Evolutionary conservation across 2,888 invertebrate genomes (phyloP), one percentile per base, ranked within the genome.

Genomic region (Cecidostiba fungosa): DNA sequence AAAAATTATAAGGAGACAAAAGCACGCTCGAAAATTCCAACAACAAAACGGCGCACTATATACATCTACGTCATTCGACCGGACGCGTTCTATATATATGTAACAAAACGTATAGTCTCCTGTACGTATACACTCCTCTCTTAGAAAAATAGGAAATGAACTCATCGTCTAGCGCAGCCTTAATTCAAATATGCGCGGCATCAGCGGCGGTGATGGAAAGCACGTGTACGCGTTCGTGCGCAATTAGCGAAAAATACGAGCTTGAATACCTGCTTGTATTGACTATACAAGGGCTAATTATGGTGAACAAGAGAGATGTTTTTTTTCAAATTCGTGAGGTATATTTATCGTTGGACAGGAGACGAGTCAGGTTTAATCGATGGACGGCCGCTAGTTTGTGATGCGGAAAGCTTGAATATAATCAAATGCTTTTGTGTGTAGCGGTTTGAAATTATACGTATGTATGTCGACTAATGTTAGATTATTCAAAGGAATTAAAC

Each of bases 121-220:
- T 29, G 19, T 16, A 19, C 19, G 12, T 32, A 23, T 32, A 50
- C 59, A 29, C 29, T 23, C 23, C 12, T 29, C 14, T 10, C 36
- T 3, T 10, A n/a, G 77, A 77, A 77, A 39, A 62, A 50, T 77
- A 59, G 77, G 77, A 77, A 77, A 39, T 77, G 77, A 77, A 77
- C 59, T 77, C 77, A 62, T 29, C 77, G 3, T 39, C 47, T 1
- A n/a, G n/a, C 23, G 32, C 43, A n/a, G 23, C 32, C 16, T 36
- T 76, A 59, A 76, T 76, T 76, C 54, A 62, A 62, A 39, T n/a
- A 59, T 77, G n/a, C 54, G 23, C n/a, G 54, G 54, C 54, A n/a
- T 59, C n/a, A 8, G 2, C 54, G 6, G 23, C 12, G 26, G 26
- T 26, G 54, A 4, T n/a, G 72, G 72, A 72, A 72, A 72, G 72